Base-by-base conservation (phyloP, 1,140 invertebrate genomes). In the Portunus trituberculatus region DNA sequence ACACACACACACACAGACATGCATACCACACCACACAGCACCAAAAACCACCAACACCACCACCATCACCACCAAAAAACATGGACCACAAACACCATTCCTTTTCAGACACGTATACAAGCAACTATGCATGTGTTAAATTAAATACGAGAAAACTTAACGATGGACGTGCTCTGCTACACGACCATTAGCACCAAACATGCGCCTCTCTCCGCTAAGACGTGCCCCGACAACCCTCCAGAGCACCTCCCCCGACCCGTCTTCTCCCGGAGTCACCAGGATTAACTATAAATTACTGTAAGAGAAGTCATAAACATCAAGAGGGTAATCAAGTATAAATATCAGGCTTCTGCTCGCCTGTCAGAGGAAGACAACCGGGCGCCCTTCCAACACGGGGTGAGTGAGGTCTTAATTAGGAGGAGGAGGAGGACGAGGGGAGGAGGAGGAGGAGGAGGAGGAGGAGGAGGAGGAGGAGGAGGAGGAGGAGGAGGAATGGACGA, bases 201-300 rank as follows among this genome's bases (percentile, higher is more conserved):
- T 76, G 67, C 67, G 16, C 67, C 67, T 7, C 6, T 25, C 67
- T n/a, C n/a, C 67, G 52, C 67, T 8, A 76, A 76, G 67, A 76
- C 67, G 67, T 20, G 25, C 20, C 4, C 67, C 67, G 16, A 76
- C n/a, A 76, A 16, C 67, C 67, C 52, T 59, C 16, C 10, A 59
- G 16, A 76, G 67, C 67, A n/a, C 67, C 16, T n/a, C 67, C 67
- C n/a, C 20, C 67, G 67, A 76, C 67, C 25, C n/a, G 67, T 25
- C 67, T n/a, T 76, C 67, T 76, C 67, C 20, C 20, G 67, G 67
- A 76, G 20, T 76, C 67, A n/a, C 67, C 67, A 76, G 67, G 67
- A 76, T 76, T 76, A 76, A 76, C 67, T 76, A 76, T 76, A 76
- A 76, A 76, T 76, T n/a, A 76, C 67, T 76, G 67, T 76, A 76